Conservation (phyloP, 2,797 vertebrate genomes). For the Propithecus deckenii region DNA sequence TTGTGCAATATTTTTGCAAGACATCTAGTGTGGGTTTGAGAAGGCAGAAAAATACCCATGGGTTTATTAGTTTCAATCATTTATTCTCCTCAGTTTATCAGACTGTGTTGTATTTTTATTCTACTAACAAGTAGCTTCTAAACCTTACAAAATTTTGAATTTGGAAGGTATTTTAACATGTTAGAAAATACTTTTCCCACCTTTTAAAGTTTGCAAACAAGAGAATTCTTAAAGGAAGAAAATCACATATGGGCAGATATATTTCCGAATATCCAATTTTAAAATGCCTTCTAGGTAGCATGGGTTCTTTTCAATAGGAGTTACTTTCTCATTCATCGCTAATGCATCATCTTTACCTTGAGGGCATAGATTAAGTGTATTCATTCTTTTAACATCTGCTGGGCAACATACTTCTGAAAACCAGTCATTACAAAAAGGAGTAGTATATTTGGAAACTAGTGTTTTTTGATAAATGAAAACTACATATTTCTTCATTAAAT, state of each 20-base stretch:
- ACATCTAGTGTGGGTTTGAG: neutral
- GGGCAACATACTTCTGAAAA: neutral
- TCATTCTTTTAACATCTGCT: neutral
- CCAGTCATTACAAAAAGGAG: neutral
- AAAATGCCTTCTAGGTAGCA: neutral
- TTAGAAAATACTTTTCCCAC: neutral
- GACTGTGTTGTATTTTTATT: neutral
- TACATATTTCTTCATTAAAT: neutral
- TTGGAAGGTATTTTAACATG: slow-evolving; percentile 11
- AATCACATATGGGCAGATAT: neutral
- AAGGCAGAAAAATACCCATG: neutral
- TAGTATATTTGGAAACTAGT: neutral
- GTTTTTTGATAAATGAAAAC: neutral
- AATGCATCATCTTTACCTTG: neutral
- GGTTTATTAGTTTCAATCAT: neutral
- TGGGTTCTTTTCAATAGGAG: neutral
- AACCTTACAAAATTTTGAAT: neutral
- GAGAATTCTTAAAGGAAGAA: neutral
- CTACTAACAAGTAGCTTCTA: slow-evolving; percentile 27
- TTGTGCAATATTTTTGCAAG: neutral
- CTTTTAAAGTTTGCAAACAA: neutral
- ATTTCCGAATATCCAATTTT: slow-evolving; percentile 18
- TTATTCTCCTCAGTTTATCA: neutral
- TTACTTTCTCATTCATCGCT: neutral
- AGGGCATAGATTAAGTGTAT: neutral